Conservation (phyloP, 2,888 invertebrate genomes). For the Synergus umbraculus region DNA sequence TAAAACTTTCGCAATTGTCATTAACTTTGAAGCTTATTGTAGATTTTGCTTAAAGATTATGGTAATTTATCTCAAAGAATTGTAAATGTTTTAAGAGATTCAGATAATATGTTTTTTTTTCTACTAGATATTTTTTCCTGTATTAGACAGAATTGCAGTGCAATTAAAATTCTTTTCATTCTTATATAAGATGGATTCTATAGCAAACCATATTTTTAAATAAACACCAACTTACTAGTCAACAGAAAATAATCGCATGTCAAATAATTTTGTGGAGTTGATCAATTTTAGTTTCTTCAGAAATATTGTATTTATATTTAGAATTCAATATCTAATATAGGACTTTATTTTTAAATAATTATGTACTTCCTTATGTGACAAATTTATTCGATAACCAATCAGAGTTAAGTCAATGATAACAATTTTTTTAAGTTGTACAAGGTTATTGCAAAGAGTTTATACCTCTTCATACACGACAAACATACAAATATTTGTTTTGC, state of each 20-base stretch:
- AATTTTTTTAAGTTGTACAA: conserved; percentile 2
- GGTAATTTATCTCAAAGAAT: not conserved
- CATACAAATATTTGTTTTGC: not conserved
- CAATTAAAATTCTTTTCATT: not conserved
- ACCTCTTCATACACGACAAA: conserved; percentile 1
- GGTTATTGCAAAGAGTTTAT: conserved; percentile 2
- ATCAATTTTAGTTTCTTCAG: not conserved
- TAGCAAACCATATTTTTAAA: not conserved
- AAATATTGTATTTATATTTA: not conserved
- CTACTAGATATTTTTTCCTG: not conserved
- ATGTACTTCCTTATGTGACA: not conserved
- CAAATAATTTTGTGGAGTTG: not conserved
- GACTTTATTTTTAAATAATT: not conserved
- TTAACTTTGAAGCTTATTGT: not conserved
- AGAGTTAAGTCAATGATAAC: conserved; percentile 4
- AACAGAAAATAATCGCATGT: not conserved
- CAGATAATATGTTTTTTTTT: not conserved
- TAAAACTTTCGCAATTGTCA: not conserved
- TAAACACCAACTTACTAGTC: not conserved
- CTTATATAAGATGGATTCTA: not conserved
- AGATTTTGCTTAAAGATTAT: not conserved
- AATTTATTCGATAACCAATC: not conserved
- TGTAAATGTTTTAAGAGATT: not conserved
- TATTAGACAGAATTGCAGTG: not conserved
- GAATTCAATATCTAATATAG: not conserved